Evolutionary conservation across 2,797 vertebrate genomes (phyloP), one percentile per base, ranked within the genome.

Genomic region (Fundulus diaphanus): DNA sequence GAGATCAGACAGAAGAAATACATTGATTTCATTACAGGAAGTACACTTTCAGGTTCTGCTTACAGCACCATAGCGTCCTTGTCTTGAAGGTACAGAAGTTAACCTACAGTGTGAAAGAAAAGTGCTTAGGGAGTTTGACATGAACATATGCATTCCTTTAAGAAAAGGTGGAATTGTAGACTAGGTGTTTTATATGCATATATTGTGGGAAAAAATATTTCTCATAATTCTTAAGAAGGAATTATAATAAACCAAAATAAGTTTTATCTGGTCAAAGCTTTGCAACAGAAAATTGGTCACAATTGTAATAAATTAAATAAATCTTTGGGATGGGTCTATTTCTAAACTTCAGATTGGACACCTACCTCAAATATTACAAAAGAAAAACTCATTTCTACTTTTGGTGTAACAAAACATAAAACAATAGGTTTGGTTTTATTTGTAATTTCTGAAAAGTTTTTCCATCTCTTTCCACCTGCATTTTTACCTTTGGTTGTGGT

Each of bases 401-500:
- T 33, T 13, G 18, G 20, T 59, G 31, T 20, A 61, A 61, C 15
- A 33, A 18, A 59, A 59, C 29, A 59, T 31, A 63, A 24, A 37
- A 63, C 31, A 35, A 33, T 35, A 20, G 18, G 35, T 31, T 61
- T 61, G 33, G 2, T 33, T 61, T 61, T 37, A 33, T 63, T 31
- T 29, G 35, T 51, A 0, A 48, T 77, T 71, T 77, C 73, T n/a
- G 27, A 73, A 67, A 22, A 70, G 27, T 49, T 72, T 33, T 73
- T 77, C 37, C 35, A 68, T 68, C 63, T 70, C 3, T 76, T 20
- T 72, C 61, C 61, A n/a, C 70, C n/a, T 2, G 42, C 68, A 49
- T 16, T 74, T 76, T 75, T 82, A 72, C 77, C 59, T 31, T 61
- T 79, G 52, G 48, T 80, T 77, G 63, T 61, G 83, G 96, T 94